phyloP scores from a whole-genome alignment of 2,113 vertebrate species.

The Amia ocellicauda region DNA sequence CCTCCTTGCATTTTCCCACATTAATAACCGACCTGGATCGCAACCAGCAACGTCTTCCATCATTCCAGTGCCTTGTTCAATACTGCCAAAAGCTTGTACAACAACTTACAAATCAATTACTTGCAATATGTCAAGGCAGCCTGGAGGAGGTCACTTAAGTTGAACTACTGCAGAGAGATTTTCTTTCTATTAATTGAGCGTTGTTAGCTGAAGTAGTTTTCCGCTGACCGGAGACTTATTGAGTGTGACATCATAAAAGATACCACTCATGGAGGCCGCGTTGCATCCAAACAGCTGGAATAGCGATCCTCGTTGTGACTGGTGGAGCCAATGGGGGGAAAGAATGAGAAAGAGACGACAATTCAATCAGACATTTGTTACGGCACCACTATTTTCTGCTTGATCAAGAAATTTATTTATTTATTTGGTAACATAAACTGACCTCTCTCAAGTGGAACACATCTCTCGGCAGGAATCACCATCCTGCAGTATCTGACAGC shows the following conservation, averaged over 20 bases:
- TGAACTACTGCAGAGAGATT: background rate
- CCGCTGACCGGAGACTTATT: background rate
- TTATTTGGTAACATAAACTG: no score
- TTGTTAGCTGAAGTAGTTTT: background rate
- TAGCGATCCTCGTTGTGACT: no score
- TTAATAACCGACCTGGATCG: constrained; percentile 8
- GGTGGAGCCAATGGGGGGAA: no score
- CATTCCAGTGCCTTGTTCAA: constrained; percentile 1
- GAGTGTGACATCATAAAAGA: background rate
- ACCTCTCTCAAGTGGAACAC: no score
- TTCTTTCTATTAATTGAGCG: background rate
- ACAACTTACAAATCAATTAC: constrained; percentile 16
- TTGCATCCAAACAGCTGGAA: no score
- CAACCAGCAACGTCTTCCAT: background rate
- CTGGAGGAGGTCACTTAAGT: background rate
- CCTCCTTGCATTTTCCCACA: background rate
- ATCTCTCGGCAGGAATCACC: no score
- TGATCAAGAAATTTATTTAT: no score
- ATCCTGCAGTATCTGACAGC: no score
- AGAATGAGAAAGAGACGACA: no score
- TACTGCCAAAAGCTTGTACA: background rate
- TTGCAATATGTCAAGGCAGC: background rate
- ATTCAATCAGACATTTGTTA: no score
- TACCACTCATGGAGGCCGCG: no score
- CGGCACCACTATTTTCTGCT: no score